Percentiles rank a stretch among this genome's conserved stretches.
These are phyloP conservation scores for Lasiommata megera DNA, from an alignment of 2,888 invertebrate species.

Conservation along the genomic window DNA sequence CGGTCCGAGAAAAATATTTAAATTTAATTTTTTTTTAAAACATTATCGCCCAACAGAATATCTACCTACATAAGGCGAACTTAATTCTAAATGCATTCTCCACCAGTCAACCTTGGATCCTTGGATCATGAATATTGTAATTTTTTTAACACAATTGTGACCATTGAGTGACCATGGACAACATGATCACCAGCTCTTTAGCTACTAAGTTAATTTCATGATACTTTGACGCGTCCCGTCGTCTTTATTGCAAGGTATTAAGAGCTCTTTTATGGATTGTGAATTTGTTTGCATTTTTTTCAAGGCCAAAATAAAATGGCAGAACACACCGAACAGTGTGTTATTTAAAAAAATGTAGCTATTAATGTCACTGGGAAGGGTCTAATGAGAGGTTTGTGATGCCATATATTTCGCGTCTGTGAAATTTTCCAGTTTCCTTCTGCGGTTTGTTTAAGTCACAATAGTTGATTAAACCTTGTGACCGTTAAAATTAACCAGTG, in stretches of 20 bases:
- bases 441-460: no score
- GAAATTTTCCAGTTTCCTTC: not conserved
- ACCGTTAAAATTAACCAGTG: no score
- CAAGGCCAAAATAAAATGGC: slow-evolving; percentile 2
- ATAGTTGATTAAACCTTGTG: no score
- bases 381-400: slow-evolving; percentile 6
- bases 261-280: not conserved
- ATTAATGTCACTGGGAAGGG: slow-evolving; percentile 3
- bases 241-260: not conserved
- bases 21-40: no score
- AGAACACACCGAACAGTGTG: not conserved
- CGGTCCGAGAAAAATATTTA: no score
- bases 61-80: no score
- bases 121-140: no score
- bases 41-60: no score
- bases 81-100: no score
- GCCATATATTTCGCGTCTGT: not conserved
- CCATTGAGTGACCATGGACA: no score
- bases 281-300: not conserved
- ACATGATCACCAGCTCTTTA: not conserved
- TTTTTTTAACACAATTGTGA: no score
- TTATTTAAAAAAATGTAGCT: not conserved
- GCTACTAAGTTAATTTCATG: not conserved
- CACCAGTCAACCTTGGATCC: no score
- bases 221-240: not conserved